Percentiles rank a stretch among this genome's conserved stretches.
phyloP scores from a whole-genome alignment of 2,113 vertebrate genomes.

The Asarcornis scutulata region DNA sequence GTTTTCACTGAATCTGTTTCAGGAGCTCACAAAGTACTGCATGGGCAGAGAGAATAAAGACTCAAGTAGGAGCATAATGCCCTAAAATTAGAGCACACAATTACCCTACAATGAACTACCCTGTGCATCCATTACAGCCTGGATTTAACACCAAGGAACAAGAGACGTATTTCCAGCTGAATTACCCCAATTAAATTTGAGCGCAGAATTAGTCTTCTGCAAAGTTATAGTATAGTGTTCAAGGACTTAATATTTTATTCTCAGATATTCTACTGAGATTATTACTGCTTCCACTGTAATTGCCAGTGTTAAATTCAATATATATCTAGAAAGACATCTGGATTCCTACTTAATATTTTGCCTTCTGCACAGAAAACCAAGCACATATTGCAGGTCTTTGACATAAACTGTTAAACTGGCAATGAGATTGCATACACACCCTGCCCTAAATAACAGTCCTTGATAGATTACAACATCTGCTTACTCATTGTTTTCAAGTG shows the following conservation, averaged over 20 bases:
- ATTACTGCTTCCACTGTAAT: background rate
- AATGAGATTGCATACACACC: background rate
- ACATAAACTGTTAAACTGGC: background rate
- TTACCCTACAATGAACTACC: accelerated
- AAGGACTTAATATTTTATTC: background rate
- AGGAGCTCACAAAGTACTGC: background rate
- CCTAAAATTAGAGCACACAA: background rate
- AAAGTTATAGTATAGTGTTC: background rate
- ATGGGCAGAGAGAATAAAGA: background rate
- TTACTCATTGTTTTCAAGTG: background rate
- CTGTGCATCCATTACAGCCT: background rate
- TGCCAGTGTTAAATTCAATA: background rate
- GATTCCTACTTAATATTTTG: background rate
- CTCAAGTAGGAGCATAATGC: background rate
- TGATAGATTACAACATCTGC: background rate
- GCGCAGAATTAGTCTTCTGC: background rate
- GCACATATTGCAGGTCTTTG: background rate
- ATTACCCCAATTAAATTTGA: background rate
- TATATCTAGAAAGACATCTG: background rate
- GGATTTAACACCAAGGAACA: background rate
- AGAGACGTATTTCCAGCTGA: background rate
- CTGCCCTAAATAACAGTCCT: background rate
- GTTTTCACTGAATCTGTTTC: background rate
- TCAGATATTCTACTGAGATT: background rate
- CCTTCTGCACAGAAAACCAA: background rate